These are phyloP conservation scores for Spisula subtruncata DNA, from an alignment of 2,888 invertebrate species.

Conservation along the genomic window DNA sequence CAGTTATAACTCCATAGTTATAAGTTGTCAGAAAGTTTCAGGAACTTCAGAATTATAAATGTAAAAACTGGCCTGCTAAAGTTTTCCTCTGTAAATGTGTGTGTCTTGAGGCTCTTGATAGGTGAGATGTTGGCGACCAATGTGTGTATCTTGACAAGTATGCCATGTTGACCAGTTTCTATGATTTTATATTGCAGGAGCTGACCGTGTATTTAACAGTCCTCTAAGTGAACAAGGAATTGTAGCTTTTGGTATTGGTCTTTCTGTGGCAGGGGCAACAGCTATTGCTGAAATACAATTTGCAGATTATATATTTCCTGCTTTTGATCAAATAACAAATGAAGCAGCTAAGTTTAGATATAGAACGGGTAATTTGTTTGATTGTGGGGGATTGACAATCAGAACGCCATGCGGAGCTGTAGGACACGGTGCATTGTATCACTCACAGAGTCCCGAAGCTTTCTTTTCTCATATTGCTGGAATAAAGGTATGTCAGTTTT, in stretches of 20 bases:
- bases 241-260: conserved; percentile 98
- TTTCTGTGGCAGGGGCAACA: conserved; percentile 96
- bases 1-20: no score
- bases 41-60: no score
- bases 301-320: conserved; percentile 99
- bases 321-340: conserved; percentile 93
- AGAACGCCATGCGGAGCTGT: conserved; percentile 98
- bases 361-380: conserved; percentile 95
- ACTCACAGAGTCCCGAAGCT: conserved; percentile 99
- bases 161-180: neutral
- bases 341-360: conserved; percentile 98
- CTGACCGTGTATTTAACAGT: conserved; percentile 98
- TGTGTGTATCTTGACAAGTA: neutral
- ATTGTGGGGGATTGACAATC: conserved; percentile 96
- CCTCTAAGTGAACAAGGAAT: conserved; percentile 90
- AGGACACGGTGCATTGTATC: conserved; percentile 98
- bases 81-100: no score
- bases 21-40: no score
- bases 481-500: conserved; percentile 91
- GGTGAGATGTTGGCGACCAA: no score
- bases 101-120: no score
- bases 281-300: conserved; percentile 99
- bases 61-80: no score
- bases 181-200: conserved; percentile 86
- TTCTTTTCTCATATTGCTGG: conserved; percentile 99